A percentile compares a stretch with the other conserved stretches of the same genome.
phyloP scores from a whole-genome alignment of 2,797 vertebrate genomes.

The Girardinus metallicus region DNA sequence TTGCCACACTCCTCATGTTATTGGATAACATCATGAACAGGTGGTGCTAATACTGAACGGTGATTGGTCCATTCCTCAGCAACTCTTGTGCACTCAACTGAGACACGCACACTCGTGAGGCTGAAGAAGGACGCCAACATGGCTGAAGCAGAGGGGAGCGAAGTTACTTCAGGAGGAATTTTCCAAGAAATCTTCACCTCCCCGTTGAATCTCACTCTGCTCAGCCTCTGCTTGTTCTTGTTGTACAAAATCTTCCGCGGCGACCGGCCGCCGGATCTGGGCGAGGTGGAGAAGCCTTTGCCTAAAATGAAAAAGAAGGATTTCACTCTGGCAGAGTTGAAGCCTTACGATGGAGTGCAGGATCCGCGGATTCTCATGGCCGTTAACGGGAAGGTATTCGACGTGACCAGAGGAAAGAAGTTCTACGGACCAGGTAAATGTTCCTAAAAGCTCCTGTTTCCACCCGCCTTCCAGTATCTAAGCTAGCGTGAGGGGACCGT shows the following conservation, averaged over 20 bases:
- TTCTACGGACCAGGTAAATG: slow-evolving; percentile 93
- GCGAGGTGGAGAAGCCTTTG: slow-evolving; percentile 77
- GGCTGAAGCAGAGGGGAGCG: slow-evolving; percentile 75
- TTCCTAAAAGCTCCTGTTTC: background rate
- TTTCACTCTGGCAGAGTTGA: slow-evolving; percentile 87
- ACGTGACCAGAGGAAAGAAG: slow-evolving; percentile 91
- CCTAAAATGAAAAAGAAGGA: slow-evolving; percentile 89
- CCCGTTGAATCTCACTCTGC: slow-evolving; percentile 90
- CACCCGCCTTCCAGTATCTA: background rate
- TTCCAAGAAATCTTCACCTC: slow-evolving; percentile 91
- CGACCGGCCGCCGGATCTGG: slow-evolving; percentile 78
- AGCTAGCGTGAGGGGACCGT: background rate
- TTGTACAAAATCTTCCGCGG: slow-evolving; percentile 93
- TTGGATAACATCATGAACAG: slow-evolving; percentile 25
- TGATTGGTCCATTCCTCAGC: slow-evolving; percentile 48
- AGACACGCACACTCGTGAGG: background rate
- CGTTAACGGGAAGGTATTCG: slow-evolving; percentile 94
- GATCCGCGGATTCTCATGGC: slow-evolving; percentile 93
- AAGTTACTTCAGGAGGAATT: slow-evolving; percentile 78
- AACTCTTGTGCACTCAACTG: slow-evolving; percentile 7
- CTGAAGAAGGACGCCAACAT: slow-evolving; percentile 65
- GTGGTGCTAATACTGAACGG: background rate
- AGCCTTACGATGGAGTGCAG: slow-evolving; percentile 85
- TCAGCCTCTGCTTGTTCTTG: slow-evolving; percentile 91
- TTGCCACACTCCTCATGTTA: background rate